phyloP scores from a whole-genome alignment of 1,140 invertebrate genomes.

The Ectropis grisescens region DNA sequence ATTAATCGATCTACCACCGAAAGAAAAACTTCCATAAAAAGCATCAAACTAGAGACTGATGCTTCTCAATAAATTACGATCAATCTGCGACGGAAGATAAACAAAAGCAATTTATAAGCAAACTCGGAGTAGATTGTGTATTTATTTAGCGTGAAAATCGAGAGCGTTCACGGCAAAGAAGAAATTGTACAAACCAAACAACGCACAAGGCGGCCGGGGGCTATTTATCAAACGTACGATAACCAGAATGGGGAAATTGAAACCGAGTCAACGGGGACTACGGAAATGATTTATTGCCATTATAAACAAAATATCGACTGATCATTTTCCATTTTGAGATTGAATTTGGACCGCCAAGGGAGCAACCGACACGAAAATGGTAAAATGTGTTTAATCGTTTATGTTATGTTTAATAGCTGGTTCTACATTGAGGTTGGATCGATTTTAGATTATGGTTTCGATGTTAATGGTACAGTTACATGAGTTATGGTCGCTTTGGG shows the following conservation, averaged over 20 bases:
- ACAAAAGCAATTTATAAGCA: constrained; percentile 53
- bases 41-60: background rate
- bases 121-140: constrained; percentile 50
- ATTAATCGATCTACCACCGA: too few relatives aligned
- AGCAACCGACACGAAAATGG: constrained; percentile 7
- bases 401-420: constrained; percentile 12
- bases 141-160: constrained; percentile 57
- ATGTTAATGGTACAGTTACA: too few relatives aligned
- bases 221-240: constrained; percentile 64
- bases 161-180: constrained; percentile 25
- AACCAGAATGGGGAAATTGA: constrained; percentile 65
- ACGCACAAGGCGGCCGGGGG: constrained; percentile 27
- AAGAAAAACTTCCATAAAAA: too few relatives aligned
- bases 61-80: constrained; percentile 20
- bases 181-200: constrained; percentile 36
- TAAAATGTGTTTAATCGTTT: constrained; percentile 8
- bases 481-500: too few relatives aligned
- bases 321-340: constrained; percentile 58
- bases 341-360: constrained; percentile 34
- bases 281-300: constrained; percentile 58
- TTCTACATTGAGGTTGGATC: background rate
- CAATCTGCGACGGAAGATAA: constrained; percentile 34
- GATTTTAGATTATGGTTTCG: background rate
- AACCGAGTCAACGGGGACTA: constrained; percentile 55
- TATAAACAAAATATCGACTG: constrained; percentile 62